A percentile compares a stretch with the other conserved stretches of the same genome.
Conservation (phyloP, 2,113 vertebrate genomes). For the Pelecanoides urinatrix region DNA sequence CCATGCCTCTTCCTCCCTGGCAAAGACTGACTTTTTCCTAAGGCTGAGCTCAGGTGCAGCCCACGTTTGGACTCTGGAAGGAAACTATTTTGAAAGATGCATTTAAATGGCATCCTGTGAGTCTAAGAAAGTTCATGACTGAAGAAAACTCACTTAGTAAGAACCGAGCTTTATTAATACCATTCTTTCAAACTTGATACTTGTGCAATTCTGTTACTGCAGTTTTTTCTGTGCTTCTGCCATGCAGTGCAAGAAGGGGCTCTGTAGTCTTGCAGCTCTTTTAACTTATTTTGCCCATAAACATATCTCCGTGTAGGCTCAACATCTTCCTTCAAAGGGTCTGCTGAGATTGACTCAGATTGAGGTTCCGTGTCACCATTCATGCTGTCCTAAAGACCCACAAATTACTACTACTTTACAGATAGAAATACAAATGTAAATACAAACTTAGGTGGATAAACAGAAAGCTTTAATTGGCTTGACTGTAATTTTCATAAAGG, state of each 20-base stretch:
- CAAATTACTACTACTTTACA: neutral
- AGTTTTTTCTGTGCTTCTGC: neutral
- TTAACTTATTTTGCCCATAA: neutral
- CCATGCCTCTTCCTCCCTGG: neutral
- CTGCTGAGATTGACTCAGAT: neutral
- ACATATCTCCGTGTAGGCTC: neutral
- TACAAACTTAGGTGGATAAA: neutral
- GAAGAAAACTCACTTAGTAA: neutral
- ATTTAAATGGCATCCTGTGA: neutral
- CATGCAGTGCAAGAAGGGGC: neutral
- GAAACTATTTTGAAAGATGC: conserved; percentile 9
- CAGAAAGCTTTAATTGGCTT: neutral
- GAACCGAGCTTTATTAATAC: neutral
- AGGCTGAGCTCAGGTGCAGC: neutral
- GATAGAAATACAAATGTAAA: neutral
- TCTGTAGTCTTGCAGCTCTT: neutral
- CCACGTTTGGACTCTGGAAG: neutral
- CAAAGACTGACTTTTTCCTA: conserved; percentile 31
- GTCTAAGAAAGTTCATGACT: neutral
- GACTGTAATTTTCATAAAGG: neutral
- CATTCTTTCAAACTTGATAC: neutral
- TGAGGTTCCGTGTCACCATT: neutral
- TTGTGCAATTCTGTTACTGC: neutral
- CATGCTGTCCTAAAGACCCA: neutral
- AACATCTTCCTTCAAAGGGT: neutral